Conservation (phyloP, 2,888 invertebrate genomes). For the Lasioglossum leucozonium region DNA sequence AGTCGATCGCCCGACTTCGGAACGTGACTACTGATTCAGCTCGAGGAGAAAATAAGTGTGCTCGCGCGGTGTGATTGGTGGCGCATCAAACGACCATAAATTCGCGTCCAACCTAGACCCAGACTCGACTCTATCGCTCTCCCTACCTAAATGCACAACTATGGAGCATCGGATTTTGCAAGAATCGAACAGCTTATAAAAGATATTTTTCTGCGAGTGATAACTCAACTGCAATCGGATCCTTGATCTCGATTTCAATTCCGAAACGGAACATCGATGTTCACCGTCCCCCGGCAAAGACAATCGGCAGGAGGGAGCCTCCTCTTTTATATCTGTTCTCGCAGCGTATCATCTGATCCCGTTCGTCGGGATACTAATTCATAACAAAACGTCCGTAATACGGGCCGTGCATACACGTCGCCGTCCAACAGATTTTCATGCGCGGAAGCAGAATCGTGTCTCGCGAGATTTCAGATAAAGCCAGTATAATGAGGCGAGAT, state of each 20-base stretch:
- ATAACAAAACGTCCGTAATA: conserved; percentile 21
- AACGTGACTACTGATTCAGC: not conserved
- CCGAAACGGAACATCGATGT: conserved; percentile 1
- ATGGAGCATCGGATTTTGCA: not conserved
- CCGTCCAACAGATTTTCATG: conserved; percentile 57
- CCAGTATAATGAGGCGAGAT: conserved; percentile 69
- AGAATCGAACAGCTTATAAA: not conserved
- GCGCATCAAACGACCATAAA: not conserved
- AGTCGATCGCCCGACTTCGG: not conserved
- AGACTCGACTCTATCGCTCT: not conserved
- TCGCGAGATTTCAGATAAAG: conserved; percentile 66
- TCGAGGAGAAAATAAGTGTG: not conserved
- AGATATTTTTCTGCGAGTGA: not conserved
- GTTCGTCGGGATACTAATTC: conserved; percentile 13
- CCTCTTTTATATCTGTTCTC: not conserved
- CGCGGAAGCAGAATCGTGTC: conserved; percentile 68
- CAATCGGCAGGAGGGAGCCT: not conserved
- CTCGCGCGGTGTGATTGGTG: not conserved
- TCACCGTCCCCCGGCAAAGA: not conserved
- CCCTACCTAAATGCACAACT: no score
- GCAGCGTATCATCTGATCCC: conserved; percentile 14
- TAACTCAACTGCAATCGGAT: not conserved
- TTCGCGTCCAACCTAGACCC: not conserved
- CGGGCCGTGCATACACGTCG: not conserved
- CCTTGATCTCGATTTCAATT: not conserved